Conservation (phyloP, 2,888 invertebrate species). For the Andrena minutula region DNA sequence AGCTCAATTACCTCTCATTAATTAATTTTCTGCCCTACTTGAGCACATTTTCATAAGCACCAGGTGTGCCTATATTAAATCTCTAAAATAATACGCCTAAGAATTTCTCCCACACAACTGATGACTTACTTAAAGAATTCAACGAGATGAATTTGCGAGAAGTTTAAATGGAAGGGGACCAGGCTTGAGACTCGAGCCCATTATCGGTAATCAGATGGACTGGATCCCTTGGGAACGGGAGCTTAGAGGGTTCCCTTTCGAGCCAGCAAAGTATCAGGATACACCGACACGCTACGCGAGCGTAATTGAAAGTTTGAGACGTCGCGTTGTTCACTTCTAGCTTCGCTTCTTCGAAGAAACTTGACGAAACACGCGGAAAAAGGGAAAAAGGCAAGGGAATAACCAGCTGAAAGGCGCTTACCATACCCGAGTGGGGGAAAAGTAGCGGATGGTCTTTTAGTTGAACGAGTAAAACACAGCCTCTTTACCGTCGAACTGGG, state of each 20-base stretch:
- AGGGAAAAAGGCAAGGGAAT: constrained; percentile 30
- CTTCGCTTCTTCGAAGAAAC: constrained; percentile 54
- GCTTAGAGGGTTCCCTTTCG: constrained; percentile 61
- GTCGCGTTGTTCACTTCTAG: constrained; percentile 56
- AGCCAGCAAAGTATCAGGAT: constrained; percentile 63
- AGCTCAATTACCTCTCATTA: too few species aligned
- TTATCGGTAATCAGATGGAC: constrained; percentile 78
- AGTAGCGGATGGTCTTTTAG: constrained; percentile 44
- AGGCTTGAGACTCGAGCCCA: constrained; percentile 76
- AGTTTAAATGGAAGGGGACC: constrained; percentile 41
- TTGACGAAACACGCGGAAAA: constrained; percentile 35
- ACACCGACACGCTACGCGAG: constrained; percentile 67
- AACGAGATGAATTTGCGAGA: constrained; percentile 32
- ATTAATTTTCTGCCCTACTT: too few species aligned
- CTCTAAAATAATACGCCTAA: too few species aligned
- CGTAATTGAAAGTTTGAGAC: constrained; percentile 74
- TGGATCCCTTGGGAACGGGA: constrained; percentile 74
- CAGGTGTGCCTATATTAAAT: too few species aligned
- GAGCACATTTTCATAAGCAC: too few species aligned
- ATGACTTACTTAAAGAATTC: background rate
- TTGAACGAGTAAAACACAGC: constrained; percentile 37
- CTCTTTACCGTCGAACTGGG: constrained; percentile 35
- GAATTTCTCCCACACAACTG: too few species aligned
- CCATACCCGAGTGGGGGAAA: constrained; percentile 34
- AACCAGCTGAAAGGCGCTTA: constrained; percentile 51